phyloP scores from a whole-genome alignment of 2,888 invertebrate species.

The Leucoptera coffeella region DNA sequence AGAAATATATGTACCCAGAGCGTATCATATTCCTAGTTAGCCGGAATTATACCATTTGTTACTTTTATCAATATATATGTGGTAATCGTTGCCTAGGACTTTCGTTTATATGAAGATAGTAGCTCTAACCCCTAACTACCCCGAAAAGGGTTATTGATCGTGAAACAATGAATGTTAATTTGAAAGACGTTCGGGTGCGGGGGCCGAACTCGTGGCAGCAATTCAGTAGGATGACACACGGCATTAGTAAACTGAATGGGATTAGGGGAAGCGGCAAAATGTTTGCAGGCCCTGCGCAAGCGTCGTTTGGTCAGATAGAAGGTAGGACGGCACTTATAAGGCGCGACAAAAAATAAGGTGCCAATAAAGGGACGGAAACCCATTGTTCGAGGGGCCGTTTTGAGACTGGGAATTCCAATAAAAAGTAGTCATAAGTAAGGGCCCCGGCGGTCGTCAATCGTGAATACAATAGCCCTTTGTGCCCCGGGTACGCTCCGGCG shows the following conservation, averaged over 20 bases:
- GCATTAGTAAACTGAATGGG: not conserved
- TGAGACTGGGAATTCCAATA: slow-evolving; percentile 37
- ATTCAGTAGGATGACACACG: too few species aligned
- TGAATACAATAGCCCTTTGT: slow-evolving; percentile 47
- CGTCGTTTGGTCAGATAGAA: slow-evolving; percentile 32
- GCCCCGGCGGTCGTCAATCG: slow-evolving; percentile 27
- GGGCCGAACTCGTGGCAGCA: too few species aligned
- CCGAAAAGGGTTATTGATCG: too few species aligned
- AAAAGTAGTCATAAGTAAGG: slow-evolving; percentile 26
- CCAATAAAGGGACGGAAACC: slow-evolving; percentile 53
- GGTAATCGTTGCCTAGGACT: too few species aligned
- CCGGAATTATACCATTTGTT: too few species aligned
- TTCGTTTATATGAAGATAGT: too few species aligned
- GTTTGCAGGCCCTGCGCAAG: slow-evolving; percentile 27
- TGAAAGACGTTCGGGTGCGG: too few species aligned
- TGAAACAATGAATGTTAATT: too few species aligned
- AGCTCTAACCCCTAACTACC: too few species aligned
- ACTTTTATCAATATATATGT: too few species aligned
- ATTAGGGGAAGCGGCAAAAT: slow-evolving; percentile 13
- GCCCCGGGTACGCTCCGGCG: slow-evolving; percentile 22
- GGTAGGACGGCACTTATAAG: slow-evolving; percentile 35
- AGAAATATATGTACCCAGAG: too few species aligned
- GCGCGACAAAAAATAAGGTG: slow-evolving; percentile 45
- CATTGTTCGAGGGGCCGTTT: slow-evolving; percentile 45
- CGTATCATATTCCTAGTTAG: too few species aligned